Percentiles rank a stretch among this genome's conserved stretches.
These are phyloP conservation scores for Torymus aiolomorphi DNA, from an alignment of 2,888 invertebrate genomes.

Conservation along the genomic window DNA sequence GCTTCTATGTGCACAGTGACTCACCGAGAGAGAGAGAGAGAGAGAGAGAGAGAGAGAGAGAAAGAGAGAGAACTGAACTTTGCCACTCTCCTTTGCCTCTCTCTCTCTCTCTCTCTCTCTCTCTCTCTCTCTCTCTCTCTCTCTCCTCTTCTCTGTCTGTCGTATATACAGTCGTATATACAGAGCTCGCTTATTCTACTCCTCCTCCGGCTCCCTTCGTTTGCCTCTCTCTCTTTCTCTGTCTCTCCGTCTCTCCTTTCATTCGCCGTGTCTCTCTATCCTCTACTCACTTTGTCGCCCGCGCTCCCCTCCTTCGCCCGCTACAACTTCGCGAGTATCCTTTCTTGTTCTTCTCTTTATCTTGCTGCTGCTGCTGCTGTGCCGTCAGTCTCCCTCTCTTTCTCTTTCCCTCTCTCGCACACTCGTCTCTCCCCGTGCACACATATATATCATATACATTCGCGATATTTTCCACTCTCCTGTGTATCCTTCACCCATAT, in stretches of 20 bases:
- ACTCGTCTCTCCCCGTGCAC: neutral
- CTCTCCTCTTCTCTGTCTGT: constrained; percentile 34
- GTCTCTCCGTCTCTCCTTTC: constrained; percentile 38
- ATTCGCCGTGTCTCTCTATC: constrained; percentile 31
- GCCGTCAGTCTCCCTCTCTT: constrained; percentile 39
- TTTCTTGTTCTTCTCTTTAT: constrained; percentile 56
- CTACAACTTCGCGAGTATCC: constrained; percentile 52
- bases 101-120: constrained; percentile 38
- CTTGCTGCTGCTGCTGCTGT: constrained; percentile 28
- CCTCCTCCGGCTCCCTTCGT: constrained; percentile 17
- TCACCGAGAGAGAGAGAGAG: constrained; percentile 25
- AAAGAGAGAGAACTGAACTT: constrained; percentile 53
- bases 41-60: too few species aligned
- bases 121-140: too few species aligned
- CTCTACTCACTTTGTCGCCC: constrained; percentile 41
- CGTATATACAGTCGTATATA: constrained; percentile 19
- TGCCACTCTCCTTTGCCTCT: constrained; percentile 56
- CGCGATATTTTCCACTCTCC: too few species aligned
- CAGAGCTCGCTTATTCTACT: constrained; percentile 27
- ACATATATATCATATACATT: too few species aligned
- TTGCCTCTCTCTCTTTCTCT: constrained; percentile 19
- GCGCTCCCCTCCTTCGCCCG: constrained; percentile 33
- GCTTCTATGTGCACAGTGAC: constrained; percentile 33
- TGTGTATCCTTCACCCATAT: neutral
- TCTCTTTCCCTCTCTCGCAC: constrained; percentile 26